Conservation (phyloP, 2,888 invertebrate species). For the Eupithecia subfuscata region DNA sequence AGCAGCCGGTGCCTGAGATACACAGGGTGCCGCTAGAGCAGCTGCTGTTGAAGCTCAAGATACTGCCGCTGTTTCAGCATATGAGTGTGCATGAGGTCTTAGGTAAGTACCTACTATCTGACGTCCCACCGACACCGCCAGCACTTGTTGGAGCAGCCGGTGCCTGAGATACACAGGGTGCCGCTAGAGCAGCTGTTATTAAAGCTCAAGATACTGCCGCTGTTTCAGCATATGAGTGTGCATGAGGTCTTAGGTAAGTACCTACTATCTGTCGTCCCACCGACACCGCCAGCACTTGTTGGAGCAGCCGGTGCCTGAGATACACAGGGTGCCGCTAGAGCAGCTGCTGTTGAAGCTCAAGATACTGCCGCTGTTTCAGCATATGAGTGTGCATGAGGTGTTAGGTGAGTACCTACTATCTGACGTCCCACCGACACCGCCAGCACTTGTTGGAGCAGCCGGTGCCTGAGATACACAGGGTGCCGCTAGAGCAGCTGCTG, state of each 20-base stretch:
- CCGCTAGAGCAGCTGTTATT: conserved; percentile 93
- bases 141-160: conserved; percentile 88
- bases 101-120: conserved; percentile 81
- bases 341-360: no score
- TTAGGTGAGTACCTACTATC: conserved; percentile 72
- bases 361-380: no score
- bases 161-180: conserved; percentile 95
- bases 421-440: conserved; percentile 89
- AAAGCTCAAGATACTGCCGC: conserved; percentile 88
- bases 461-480: conserved; percentile 94
- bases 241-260: conserved; percentile 81
- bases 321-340: conserved; percentile 83
- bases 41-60: no score
- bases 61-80: no score
- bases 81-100: conserved; percentile 86
- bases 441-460: conserved; percentile 89
- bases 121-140: conserved; percentile 88
- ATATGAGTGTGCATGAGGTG: conserved; percentile 86
- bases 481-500: conserved; percentile 93
- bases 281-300: conserved; percentile 87
- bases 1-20: no score
- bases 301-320: conserved; percentile 93
- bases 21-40: no score
- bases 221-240: conserved; percentile 75
- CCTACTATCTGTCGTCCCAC: conserved; percentile 82